phyloP scores from a whole-genome alignment of 1,140 invertebrate species.

The Hypothenemus hampei region DNA sequence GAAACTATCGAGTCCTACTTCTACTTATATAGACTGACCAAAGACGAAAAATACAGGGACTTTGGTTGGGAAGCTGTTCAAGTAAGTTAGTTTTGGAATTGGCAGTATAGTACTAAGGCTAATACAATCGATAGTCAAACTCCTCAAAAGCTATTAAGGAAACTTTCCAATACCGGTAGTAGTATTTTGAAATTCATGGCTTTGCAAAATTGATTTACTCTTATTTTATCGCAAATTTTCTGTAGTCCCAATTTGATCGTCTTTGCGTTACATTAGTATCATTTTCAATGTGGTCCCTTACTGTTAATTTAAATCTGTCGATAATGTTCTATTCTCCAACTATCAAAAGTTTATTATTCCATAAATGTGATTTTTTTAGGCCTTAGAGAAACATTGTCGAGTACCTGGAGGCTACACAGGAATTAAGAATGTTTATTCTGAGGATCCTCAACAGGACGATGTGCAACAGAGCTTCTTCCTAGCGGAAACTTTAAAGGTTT shows the following conservation, averaged over 20 bases:
- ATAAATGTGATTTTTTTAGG: constrained; percentile 40
- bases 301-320: no score
- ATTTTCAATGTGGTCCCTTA: no score
- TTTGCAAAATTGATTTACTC: no score
- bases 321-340: no score
- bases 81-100: constrained; percentile 47
- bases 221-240: no score
- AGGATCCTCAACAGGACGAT: constrained; percentile 85
- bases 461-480: constrained; percentile 99
- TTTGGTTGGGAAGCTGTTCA: constrained; percentile 97
- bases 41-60: constrained; percentile 93
- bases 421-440: constrained; percentile 88
- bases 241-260: no score
- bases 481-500: constrained; percentile 95
- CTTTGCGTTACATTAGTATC: no score
- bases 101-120: neutral
- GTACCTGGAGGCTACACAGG: constrained; percentile 91
- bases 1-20: constrained; percentile 98
- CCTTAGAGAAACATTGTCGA: constrained; percentile 90
- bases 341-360: no score
- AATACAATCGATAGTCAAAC: no score
- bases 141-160: no score
- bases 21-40: constrained; percentile 92
- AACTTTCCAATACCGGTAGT: no score
- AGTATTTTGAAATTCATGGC: no score